These are phyloP conservation scores for Enteromius argenteus DNA, from an alignment of 2,797 vertebrate genomes.

Conservation along the genomic window DNA sequence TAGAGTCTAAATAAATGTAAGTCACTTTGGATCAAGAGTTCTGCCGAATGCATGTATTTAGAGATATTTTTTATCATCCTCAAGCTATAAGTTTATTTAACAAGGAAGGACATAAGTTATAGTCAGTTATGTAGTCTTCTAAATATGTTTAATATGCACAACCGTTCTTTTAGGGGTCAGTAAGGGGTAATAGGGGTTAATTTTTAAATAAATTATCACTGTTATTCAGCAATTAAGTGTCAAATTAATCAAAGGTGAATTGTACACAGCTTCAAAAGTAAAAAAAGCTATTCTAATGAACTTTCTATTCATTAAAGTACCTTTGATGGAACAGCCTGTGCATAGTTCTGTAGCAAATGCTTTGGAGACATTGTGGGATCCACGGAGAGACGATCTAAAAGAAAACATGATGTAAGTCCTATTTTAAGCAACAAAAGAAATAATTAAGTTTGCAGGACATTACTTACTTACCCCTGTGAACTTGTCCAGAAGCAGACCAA, in stretches of 20 bases:
- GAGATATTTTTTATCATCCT: not conserved
- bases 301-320: constrained; percentile 66
- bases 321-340: constrained; percentile 89
- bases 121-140: not conserved
- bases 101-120: not conserved
- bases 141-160: not conserved
- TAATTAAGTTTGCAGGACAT: not conserved
- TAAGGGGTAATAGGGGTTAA: not conserved
- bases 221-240: not conserved
- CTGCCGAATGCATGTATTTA: not conserved
- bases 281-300: not conserved
- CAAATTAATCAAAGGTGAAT: not conserved
- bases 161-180: not conserved
- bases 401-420: not conserved
- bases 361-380: constrained; percentile 82
- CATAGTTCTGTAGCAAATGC: constrained; percentile 66
- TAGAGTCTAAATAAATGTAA: not conserved
- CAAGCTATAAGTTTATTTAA: not conserved
- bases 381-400: constrained; percentile 78
- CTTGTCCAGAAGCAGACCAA: constrained; percentile 61
- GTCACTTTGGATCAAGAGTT: not conserved
- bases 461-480: constrained; percentile 69
- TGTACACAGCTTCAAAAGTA: not conserved
- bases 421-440: not conserved
- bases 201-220: not conserved